A percentile compares a stretch with the other conserved stretches of the same genome.
Evolutionary conservation across 30 jellyfish, hydroid and myxozoan species (phyloP).

Genomic region (Nemopilema nomurai): DNA sequence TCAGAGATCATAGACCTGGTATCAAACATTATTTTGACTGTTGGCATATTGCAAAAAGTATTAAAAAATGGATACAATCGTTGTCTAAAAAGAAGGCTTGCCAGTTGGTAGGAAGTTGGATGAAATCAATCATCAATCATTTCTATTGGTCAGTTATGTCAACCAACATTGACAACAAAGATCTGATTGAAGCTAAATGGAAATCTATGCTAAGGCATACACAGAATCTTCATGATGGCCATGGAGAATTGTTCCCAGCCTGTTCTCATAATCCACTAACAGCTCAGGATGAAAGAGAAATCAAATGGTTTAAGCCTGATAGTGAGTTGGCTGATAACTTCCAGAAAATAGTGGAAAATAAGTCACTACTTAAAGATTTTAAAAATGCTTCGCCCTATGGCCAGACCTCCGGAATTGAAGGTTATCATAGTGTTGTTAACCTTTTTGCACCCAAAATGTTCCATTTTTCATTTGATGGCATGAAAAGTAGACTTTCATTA

Average conservation of each 20-base stretch:
- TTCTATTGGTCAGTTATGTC: neutral
- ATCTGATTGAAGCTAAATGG: neutral
- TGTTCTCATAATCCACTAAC: neutral
- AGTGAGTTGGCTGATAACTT: too few relatives aligned
- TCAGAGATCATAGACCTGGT: too few relatives aligned
- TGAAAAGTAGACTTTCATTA: slow-evolving; percentile 16
- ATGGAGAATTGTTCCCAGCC: neutral
- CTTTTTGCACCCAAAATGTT: slow-evolving; percentile 6
- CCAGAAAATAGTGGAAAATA: neutral
- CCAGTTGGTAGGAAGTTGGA: too few relatives aligned
- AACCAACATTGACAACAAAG: neutral
- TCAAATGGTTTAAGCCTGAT: slow-evolving; percentile 1
- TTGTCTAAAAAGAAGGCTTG: too few relatives aligned
- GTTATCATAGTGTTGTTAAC: neutral
- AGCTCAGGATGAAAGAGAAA: too few relatives aligned
- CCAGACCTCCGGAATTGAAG: slow-evolving; percentile 18
- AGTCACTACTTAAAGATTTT: neutral
- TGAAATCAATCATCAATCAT: neutral
- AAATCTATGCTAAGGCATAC: neutral
- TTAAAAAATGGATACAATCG: too few relatives aligned
- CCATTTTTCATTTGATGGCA: slow-evolving; percentile 23
- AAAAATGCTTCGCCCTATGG: neutral
- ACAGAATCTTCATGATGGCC: neutral
- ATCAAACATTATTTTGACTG: too few relatives aligned
- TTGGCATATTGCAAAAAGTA: too few relatives aligned